Evolutionary conservation across 2,113 vertebrate species (phyloP), one percentile per base, ranked within the genome.

Genomic region (Xyliphius kryptos): DNA sequence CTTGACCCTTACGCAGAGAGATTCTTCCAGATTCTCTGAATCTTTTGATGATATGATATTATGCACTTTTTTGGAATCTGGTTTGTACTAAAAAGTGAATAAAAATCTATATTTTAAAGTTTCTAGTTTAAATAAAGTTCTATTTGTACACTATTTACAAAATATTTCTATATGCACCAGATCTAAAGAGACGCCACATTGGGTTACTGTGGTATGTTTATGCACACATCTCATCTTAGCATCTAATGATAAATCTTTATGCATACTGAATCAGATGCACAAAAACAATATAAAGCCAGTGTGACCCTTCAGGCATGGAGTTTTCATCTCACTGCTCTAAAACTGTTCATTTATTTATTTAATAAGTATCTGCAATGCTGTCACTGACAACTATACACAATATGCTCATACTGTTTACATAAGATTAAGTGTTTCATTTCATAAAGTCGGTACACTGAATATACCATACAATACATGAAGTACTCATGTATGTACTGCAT

Each of bases 171-270:
- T 11, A 63, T 52, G 13, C 38, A 26, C 6, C 36, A 52, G 8
- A 10, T 26, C 37, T 4, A 15, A 20, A 52, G 48, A 63, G 49
- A 63, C 19, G 16, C 40, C 20, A 36, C 20, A 32, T 10, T 12
- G 26, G 6, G 19, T 55, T 55, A 47, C 26, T 16, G 21, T 26
- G 19, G 47, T 55, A n/a, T n/a, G n/a, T 47, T 47, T 36, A 49
- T 61, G 20, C 41, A 56, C 43, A 52, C 43, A 14, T 46, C 47
- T 64, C 40, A 54, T 22, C 15, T 55, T 16, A 11, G 16, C 11
- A 54, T 15, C 51, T 64, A 36, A 64, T 64, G 44, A 64, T 36
- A 26, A 37, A 48, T 22, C 21, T 19, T 19, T 14, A 19, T 26
- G 10, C 22, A 26, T 36, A 22, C 37, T 48, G 16, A 47, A 48